Percentiles rank a stretch among this genome's conserved stretches.
phyloP scores from a whole-genome alignment of 2,888 invertebrate genomes.

The Atrina japonica region DNA sequence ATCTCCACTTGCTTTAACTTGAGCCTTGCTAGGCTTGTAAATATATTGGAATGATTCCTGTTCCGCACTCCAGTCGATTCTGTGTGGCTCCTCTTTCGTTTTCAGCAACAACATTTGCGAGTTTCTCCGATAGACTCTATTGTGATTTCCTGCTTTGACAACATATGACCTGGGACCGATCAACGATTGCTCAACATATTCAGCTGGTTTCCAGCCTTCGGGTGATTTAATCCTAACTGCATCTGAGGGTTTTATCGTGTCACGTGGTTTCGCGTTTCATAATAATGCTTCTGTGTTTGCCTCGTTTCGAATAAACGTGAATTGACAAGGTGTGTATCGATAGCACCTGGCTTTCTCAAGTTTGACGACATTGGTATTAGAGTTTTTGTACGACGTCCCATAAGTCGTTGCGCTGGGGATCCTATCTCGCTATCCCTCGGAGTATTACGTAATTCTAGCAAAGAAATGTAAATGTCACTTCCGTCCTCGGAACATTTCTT shows the following conservation, averaged over 20 bases:
- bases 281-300: constrained; percentile 36
- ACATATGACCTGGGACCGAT: constrained; percentile 31
- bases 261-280: constrained; percentile 15
- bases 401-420: constrained; percentile 47
- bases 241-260: constrained; percentile 7
- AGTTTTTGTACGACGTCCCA: constrained; percentile 45
- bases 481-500: constrained; percentile 34
- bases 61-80: not conserved
- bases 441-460: constrained; percentile 42
- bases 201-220: constrained; percentile 45
- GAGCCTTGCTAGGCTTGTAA: no score
- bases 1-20: no score
- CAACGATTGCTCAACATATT: constrained; percentile 24
- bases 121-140: constrained; percentile 28
- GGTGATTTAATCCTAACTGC: constrained; percentile 23
- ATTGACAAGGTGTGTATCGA: not conserved
- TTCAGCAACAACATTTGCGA: constrained; percentile 28
- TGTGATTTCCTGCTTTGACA: constrained; percentile 28
- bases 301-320: constrained; percentile 16
- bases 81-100: constrained; percentile 17
- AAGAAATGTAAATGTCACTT: constrained; percentile 31
- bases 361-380: constrained; percentile 35
- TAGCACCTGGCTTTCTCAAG: constrained; percentile 25
- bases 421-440: constrained; percentile 36
- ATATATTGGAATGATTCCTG: no score